Evolutionary conservation across 2,888 invertebrate species (phyloP).

Genomic region (Nephrocerus scutellatus): DNA sequence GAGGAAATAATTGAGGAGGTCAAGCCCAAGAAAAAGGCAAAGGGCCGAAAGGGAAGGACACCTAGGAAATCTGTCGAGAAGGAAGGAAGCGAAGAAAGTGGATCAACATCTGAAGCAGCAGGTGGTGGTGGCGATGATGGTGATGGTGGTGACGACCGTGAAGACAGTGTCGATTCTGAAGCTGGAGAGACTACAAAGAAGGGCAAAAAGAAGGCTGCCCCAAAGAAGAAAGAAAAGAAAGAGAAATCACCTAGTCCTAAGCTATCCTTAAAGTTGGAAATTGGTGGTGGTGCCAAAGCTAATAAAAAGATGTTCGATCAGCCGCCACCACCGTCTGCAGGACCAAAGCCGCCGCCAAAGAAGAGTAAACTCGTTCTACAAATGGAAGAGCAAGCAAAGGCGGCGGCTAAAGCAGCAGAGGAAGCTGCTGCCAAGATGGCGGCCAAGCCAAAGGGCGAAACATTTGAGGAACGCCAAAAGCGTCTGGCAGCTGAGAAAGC

Average conservation of each 20-base stretch:
- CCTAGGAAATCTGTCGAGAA: conserved; percentile 36
- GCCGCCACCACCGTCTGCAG: conserved; percentile 30
- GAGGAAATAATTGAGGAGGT: conserved; percentile 39
- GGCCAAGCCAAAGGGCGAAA: conserved; percentile 39
- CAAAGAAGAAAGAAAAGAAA: conserved; percentile 42
- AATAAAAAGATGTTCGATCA: conserved; percentile 46
- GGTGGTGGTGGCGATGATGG: conserved; percentile 24
- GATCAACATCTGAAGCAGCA: conserved; percentile 18
- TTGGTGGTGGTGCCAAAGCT: conserved; percentile 42
- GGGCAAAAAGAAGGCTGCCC: conserved; percentile 39
- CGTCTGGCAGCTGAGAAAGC: conserved; percentile 40
- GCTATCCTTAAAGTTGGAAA: conserved; percentile 41
- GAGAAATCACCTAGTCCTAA: conserved; percentile 44
- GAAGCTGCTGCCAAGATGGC: conserved; percentile 36
- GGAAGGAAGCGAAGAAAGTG: conserved; percentile 26
- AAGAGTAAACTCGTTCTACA: conserved; percentile 44
- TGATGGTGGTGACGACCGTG: conserved; percentile 30
- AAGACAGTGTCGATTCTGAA: conserved; percentile 39
- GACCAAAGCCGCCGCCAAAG: conserved; percentile 43
- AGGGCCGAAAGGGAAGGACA: conserved; percentile 32
- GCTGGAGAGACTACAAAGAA: conserved; percentile 34
- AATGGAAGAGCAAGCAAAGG: conserved; percentile 45
- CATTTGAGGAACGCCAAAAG: conserved; percentile 42
- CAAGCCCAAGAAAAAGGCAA: conserved; percentile 41
- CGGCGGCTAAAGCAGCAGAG: conserved; percentile 42